phyloP scores from a whole-genome alignment of 2,113 vertebrate species.

The Pagrus major region DNA sequence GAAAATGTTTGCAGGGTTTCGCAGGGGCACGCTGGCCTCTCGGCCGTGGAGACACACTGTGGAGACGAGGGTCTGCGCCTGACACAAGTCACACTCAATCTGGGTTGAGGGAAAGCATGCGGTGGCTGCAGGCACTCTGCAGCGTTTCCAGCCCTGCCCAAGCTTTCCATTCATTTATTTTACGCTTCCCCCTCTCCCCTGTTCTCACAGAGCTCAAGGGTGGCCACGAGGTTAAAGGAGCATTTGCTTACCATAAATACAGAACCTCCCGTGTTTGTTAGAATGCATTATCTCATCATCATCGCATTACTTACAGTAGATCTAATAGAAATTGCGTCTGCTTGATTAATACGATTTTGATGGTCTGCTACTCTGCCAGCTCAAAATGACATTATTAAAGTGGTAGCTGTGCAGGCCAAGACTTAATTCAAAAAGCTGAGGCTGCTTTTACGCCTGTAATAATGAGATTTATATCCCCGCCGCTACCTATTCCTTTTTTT shows the following conservation, averaged over 20 bases:
- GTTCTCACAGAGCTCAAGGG: slow-evolving; percentile 22
- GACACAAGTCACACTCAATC: slow-evolving; percentile 66
- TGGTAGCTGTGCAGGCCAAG: slow-evolving; percentile 36
- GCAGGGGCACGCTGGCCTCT: slow-evolving; percentile 14
- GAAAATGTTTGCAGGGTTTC: slow-evolving; percentile 58
- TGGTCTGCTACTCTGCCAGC: slow-evolving; percentile 18
- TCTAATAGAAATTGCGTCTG: slow-evolving; percentile 7
- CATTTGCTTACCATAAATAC: slow-evolving; percentile 1
- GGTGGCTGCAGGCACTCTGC: slow-evolving; percentile 23
- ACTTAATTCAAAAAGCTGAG: slow-evolving; percentile 69
- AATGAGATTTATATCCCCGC: slow-evolving; percentile 73
- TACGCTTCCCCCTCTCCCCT: slow-evolving; percentile 24
- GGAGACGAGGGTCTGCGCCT: slow-evolving; percentile 38
- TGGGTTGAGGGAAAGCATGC: slow-evolving; percentile 61
- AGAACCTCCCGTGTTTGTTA: slow-evolving; percentile 1
- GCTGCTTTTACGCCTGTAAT: slow-evolving; percentile 78
- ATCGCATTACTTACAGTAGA: slow-evolving; percentile 4
- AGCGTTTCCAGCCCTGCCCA: neutral
- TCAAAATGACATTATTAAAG: slow-evolving; percentile 60
- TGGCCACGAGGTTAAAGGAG: slow-evolving; percentile 19
- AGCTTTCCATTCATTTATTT: slow-evolving; percentile 55
- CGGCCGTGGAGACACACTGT: neutral
- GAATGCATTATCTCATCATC: neutral
- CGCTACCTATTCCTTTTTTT: slow-evolving; percentile 70
- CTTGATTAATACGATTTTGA: slow-evolving; percentile 39